Evolutionary conservation across 2,113 vertebrate genomes (phyloP).

Genomic region (Tupaia chinensis): DNA sequence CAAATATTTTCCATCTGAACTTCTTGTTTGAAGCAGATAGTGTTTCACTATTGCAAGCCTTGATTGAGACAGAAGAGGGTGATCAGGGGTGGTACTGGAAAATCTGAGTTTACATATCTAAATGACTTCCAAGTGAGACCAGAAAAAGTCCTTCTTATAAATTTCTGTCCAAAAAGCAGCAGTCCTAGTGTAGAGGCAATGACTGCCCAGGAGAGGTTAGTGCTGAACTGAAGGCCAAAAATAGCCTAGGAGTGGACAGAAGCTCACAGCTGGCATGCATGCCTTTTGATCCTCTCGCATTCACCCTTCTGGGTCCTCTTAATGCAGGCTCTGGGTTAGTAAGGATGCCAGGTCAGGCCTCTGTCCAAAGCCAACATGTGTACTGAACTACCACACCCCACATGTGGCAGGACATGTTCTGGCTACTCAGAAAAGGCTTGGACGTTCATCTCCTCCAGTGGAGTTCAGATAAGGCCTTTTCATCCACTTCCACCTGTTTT

Average conservation of each 20-base stretch:
- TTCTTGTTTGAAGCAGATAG: constrained; percentile 69
- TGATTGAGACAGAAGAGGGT: constrained; percentile 8
- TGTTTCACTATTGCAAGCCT: constrained; percentile 26
- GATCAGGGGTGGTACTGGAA: constrained; percentile 52
- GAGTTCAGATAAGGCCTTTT: constrained; percentile 11
- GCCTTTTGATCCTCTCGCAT: not conserved
- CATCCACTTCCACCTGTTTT: not conserved
- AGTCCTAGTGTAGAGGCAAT: not conserved
- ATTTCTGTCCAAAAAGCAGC: constrained; percentile 39
- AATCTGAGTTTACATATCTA: constrained; percentile 70
- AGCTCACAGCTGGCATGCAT: not conserved
- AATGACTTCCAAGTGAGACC: constrained; percentile 53
- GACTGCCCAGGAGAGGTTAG: not conserved
- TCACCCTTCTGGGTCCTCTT: constrained; percentile 12
- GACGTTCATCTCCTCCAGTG: not conserved
- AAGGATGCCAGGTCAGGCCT: not conserved
- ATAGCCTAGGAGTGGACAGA: constrained; percentile 10
- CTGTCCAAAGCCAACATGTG: not conserved
- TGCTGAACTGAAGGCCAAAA: not conserved
- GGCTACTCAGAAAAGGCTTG: not conserved
- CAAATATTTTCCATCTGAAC: constrained; percentile 78
- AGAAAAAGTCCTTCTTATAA: constrained; percentile 46
- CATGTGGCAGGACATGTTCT: not conserved
- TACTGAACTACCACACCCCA: not conserved
- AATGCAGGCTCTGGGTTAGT: not conserved